Conservation (phyloP, 2,113 vertebrate genomes). For the Ciconia maguari region DNA sequence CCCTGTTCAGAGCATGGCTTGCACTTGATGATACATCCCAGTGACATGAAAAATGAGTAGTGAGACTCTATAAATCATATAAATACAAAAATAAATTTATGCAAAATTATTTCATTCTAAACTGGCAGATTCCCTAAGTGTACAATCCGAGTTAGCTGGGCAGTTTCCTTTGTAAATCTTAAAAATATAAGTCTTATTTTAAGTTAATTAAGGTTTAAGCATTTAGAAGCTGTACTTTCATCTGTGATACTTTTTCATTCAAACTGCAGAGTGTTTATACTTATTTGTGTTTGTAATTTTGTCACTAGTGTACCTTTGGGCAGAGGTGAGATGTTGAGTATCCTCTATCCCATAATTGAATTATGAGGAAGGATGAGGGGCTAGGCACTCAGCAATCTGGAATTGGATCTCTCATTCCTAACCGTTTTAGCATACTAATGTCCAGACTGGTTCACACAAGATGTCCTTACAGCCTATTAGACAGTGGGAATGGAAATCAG, state of each 20-base stretch:
- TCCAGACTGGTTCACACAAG: not conserved
- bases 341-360: not conserved
- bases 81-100: not conserved
- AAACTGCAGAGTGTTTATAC: not conserved
- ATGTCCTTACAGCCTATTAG: not conserved
- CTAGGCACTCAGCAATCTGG: not conserved
- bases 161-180: not conserved
- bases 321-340: not conserved
- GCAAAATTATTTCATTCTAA: not conserved
- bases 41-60: not conserved
- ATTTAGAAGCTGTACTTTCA: not conserved
- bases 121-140: not conserved
- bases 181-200: not conserved
- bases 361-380: not conserved
- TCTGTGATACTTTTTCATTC: not conserved
- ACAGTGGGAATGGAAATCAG: not conserved
- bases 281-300: not conserved
- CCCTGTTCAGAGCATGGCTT: not conserved
- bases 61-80: not conserved
- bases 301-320: not conserved
- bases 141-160: not conserved
- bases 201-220: not conserved
- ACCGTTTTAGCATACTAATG: not conserved
- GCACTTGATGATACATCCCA: not conserved
- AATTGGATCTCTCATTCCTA: not conserved